Evolutionary conservation across 2,888 invertebrate species (phyloP).

Genomic region (Limnephilus marmoratus): DNA sequence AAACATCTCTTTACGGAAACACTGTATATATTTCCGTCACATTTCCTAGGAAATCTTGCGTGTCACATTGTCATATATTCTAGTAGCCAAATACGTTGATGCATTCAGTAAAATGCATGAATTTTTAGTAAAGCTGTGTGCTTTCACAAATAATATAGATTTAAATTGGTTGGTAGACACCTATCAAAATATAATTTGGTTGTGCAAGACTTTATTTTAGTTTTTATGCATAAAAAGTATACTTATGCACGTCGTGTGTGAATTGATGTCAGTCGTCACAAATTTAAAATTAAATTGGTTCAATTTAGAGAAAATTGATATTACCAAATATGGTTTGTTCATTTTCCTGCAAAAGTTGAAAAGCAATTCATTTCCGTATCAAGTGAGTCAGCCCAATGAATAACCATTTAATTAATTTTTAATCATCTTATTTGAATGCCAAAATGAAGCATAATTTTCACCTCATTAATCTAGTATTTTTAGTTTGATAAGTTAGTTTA

Average conservation of each 20-base stretch:
- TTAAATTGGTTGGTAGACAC: constrained; percentile 14
- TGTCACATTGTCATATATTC: constrained; percentile 23
- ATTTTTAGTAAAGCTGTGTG: constrained; percentile 31
- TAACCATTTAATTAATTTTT: neutral
- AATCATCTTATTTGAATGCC: neutral
- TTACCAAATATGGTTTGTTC: neutral
- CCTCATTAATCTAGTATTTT: constrained; percentile 7
- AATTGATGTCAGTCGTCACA: constrained; percentile 34
- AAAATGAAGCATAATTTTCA: constrained; percentile 28
- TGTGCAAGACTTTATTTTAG: constrained; percentile 39
- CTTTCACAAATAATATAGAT: constrained; percentile 26
- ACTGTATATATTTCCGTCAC: constrained; percentile 42
- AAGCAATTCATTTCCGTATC: neutral
- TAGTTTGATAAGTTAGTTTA: constrained; percentile 15
- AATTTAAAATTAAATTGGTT: constrained; percentile 26
- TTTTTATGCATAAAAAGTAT: constrained; percentile 31
- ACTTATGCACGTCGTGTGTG: neutral
- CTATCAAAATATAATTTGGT: constrained; percentile 47
- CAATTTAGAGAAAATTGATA: neutral
- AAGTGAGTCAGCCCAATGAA: neutral
- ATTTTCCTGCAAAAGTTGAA: neutral
- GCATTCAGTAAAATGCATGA: constrained; percentile 23
- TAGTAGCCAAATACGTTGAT: constrained; percentile 35
- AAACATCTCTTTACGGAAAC: constrained; percentile 21
- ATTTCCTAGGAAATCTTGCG: constrained; percentile 34